Percentiles rank a stretch among this genome's conserved stretches.
phyloP scores from a whole-genome alignment of 2,888 invertebrate genomes.

The Trissolcus brochymenae region DNA sequence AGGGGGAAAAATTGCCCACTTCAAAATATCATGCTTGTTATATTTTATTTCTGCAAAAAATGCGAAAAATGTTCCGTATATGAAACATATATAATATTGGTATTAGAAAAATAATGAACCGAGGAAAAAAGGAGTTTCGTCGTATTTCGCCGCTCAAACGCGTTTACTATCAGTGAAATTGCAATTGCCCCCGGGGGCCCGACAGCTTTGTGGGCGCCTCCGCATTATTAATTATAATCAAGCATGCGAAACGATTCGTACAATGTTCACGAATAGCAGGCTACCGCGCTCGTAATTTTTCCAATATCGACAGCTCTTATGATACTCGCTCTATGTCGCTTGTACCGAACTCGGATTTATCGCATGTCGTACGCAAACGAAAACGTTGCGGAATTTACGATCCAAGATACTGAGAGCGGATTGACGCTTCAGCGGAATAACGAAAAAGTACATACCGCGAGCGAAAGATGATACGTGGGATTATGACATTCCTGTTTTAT shows the following conservation, averaged over 20 bases:
- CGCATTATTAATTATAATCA: constrained; percentile 74
- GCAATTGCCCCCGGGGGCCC: constrained; percentile 59
- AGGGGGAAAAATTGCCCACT: no score
- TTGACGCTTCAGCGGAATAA: constrained; percentile 49
- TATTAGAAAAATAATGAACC: constrained; percentile 21
- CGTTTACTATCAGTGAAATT: constrained; percentile 65
- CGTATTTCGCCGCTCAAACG: constrained; percentile 59
- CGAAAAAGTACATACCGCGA: constrained; percentile 36
- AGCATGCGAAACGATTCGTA: constrained; percentile 74
- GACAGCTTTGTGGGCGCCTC: constrained; percentile 73
- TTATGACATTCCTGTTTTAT: constrained; percentile 56
- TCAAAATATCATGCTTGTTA: no score
- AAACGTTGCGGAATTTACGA: constrained; percentile 58
- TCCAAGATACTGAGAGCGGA: constrained; percentile 44
- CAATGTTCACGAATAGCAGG: constrained; percentile 62
- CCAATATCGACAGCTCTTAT: constrained; percentile 60
- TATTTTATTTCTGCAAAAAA: constrained; percentile 18
- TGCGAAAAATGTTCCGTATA: constrained; percentile 17
- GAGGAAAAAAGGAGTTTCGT: constrained; percentile 36
- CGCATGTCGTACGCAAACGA: constrained; percentile 56
- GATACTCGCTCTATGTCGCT: constrained; percentile 52
- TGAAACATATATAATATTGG: constrained; percentile 40
- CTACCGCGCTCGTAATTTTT: constrained; percentile 69
- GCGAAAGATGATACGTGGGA: constrained; percentile 51
- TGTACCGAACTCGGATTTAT: constrained; percentile 59